Percentiles rank a stretch among this genome's conserved stretches.
Evolutionary conservation across 2,113 vertebrate species (phyloP).

Genomic region (Marcusenius ussheri): DNA sequence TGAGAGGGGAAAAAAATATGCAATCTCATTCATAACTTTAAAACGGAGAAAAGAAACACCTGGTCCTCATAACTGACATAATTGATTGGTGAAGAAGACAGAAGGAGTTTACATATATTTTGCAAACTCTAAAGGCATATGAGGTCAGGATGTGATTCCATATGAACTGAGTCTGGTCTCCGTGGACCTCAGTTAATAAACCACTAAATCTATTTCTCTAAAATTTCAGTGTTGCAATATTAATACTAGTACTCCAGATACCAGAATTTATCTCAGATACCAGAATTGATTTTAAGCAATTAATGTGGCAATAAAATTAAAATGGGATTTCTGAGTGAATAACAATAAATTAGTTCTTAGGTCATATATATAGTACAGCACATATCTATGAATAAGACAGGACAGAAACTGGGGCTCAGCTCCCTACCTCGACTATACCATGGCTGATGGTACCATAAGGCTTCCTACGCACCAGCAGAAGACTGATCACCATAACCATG

Average conservation of each 20-base stretch:
- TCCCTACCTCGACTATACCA: slow-evolving; percentile 71
- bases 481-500: slow-evolving; percentile 77
- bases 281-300: background rate
- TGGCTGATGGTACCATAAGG: slow-evolving; percentile 78
- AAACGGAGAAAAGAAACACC: background rate
- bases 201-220: background rate
- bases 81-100: background rate
- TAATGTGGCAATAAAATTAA: background rate
- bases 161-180: background rate
- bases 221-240: background rate
- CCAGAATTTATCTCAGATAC: background rate
- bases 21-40: background rate
- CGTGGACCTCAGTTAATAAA: background rate
- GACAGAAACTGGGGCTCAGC: background rate
- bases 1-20: background rate
- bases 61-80: background rate
- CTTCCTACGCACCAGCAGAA: slow-evolving; percentile 73
- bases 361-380: background rate
- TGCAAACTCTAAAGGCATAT: background rate
- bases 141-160: background rate
- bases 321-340: background rate
- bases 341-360: background rate
- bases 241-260: background rate
- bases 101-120: background rate
- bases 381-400: background rate